Percentiles rank a stretch among this genome's conserved stretches.
These are phyloP conservation scores for Philypnodon macrostomus DNA, from an alignment of 2,797 vertebrate genomes.

Conservation along the genomic window DNA sequence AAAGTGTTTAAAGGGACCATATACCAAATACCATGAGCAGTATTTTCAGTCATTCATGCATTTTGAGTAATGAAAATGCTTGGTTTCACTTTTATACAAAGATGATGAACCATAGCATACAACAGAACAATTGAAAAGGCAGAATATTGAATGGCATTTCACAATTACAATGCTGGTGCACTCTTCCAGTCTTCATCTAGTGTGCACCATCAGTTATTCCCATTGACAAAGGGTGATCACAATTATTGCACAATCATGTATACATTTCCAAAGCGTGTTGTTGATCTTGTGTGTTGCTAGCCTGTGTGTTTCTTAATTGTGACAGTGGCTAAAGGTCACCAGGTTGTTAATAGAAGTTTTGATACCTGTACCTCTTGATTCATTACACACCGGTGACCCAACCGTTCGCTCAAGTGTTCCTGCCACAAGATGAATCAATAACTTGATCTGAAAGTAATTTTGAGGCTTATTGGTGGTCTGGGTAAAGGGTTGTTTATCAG, in stretches of 20 bases:
- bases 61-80: too few species aligned
- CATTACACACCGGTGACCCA: conserved; percentile 13
- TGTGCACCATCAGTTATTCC: conserved; percentile 1
- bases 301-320: neutral
- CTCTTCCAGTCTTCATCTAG: too few species aligned
- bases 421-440: conserved; percentile 52
- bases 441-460: conserved; percentile 64
- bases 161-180: neutral
- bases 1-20: too few species aligned
- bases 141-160: neutral
- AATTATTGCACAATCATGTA: conserved; percentile 10
- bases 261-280: neutral
- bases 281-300: neutral
- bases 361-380: neutral
- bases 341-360: neutral
- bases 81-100: too few species aligned
- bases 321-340: neutral
- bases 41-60: too few species aligned
- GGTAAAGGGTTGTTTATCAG: conserved; percentile 51
- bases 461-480: conserved; percentile 51
- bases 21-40: too few species aligned
- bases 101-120: too few species aligned
- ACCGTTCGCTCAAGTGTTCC: conserved; percentile 27
- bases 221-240: neutral
- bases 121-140: too few species aligned